A percentile compares a stretch with the other conserved stretches of the same genome.
Conservation (phyloP, 2,113 vertebrate species). For the Coracopsis vasa region DNA sequence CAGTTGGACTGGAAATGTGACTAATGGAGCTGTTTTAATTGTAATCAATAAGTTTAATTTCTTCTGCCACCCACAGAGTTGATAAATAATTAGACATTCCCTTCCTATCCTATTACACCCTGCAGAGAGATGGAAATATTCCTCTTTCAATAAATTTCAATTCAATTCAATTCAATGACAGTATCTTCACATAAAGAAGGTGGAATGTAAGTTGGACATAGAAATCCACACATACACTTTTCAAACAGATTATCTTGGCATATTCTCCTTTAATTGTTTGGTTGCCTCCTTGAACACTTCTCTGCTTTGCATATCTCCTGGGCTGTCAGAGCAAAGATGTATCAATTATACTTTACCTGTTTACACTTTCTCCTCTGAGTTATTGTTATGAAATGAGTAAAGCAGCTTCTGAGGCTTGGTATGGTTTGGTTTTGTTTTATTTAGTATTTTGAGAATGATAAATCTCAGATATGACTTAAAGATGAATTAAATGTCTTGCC, state of each 20-base stretch:
- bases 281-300: neutral
- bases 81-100: neutral
- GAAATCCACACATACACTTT: neutral
- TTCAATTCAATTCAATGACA: neutral
- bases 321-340: neutral
- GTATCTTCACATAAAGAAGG: neutral
- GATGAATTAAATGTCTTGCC: neutral
- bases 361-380: neutral
- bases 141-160: neutral
- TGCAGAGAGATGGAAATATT: neutral
- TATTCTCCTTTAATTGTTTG: neutral
- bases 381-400: neutral
- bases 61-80: neutral
- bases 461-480: neutral
- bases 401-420: neutral
- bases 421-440: neutral
- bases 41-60: neutral
- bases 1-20: neutral
- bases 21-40: neutral
- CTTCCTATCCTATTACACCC: neutral
- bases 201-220: neutral
- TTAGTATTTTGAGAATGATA: neutral
- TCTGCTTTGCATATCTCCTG: neutral
- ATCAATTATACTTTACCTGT: neutral
- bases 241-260: neutral